Base-by-base conservation (phyloP, 2,113 vertebrate genomes). In the Taurulus bubalis region DNA sequence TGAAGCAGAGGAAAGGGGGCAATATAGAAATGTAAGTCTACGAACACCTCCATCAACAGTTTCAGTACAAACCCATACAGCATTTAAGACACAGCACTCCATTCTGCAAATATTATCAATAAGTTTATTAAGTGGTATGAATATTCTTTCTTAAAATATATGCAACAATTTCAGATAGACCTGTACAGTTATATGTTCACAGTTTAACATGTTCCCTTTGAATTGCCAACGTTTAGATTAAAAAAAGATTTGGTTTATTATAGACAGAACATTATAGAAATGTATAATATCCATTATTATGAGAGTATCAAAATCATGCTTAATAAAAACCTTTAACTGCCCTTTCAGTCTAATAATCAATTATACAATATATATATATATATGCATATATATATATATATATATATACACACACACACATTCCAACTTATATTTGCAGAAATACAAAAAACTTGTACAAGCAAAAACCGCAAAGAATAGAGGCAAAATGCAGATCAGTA, bases 111-210 rank as follows among this genome's bases (percentile, higher is more conserved):
- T 90, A 82, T 84, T 88, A 91, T 84, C 90, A 91, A 93, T 92
- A 93, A 85, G 91, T 98, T 98, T 97, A 98, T 97, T 99, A 95
- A 92, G 92, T 88, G 91, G 90, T 93, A 92, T 85, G 79, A 88
- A 91, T 90, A 91, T 89, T 89, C 62, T 82, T 95, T 96, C 95
- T 94, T 94, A 95, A 96, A 95, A 95, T 95, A 92, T 95, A 96
- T 95, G 96, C 83, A 88, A 90, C 26, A 86, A 94, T 90, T 92
- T 87, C 95, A 89, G 86, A 96, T 91, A 96, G 89, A 96, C 93
- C 95, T 97, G 95, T 96, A 97, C 96, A 98, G 92, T 94, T 90
- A 96, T 96, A 96, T 94, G 91, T 97, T 98, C 97, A 98, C 97
- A 98, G 97, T 96, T 96, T 95, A 93, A 96, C 92, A 96, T 95